Conservation (phyloP, 30 jellyfish, hydroid and myxozoan genomes). For the Pseudorhiza aurosa region DNA sequence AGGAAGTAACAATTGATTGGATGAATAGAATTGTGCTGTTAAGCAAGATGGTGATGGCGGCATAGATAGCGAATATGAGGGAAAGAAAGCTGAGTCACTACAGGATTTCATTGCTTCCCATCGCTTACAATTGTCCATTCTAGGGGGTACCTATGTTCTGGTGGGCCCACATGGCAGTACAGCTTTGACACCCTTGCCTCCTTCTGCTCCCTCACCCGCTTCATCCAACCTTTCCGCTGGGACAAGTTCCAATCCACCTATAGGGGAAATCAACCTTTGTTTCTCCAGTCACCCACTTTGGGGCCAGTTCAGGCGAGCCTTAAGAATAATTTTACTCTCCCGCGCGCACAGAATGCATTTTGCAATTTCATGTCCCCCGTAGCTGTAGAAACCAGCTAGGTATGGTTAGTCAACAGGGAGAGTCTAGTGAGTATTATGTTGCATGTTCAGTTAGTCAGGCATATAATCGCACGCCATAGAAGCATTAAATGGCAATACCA, state of each 20-base stretch:
- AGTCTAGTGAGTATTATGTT: conserved; percentile 3
- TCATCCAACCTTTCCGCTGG: conserved; percentile 10
- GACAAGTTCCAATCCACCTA: conserved; percentile 13
- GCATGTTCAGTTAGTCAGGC: conserved; percentile 56
- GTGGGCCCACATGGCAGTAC: conserved; percentile 39
- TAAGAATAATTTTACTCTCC: conserved; percentile 16
- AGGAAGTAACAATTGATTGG: too few species aligned
- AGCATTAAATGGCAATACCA: conserved; percentile 28
- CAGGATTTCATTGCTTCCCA: conserved; percentile 28
- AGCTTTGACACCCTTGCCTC: conserved; percentile 14
- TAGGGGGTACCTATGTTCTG: conserved; percentile 19
- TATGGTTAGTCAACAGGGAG: conserved; percentile 41
- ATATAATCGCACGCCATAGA: conserved; percentile 21
- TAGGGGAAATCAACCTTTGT: conserved; percentile 22
- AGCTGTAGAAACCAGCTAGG: conserved; percentile 42
- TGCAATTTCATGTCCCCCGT: conserved; percentile 30
- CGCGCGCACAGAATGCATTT: conserved; percentile 36
- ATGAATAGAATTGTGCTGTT: too few species aligned
- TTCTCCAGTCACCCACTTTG: conserved; percentile 17
- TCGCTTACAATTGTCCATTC: conserved; percentile 17
- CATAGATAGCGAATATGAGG: too few species aligned
- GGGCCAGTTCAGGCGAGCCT: conserved; percentile 35
- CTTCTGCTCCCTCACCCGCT: conserved; percentile 23
- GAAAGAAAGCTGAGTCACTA: too few species aligned
- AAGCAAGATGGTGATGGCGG: too few species aligned